phyloP scores from a whole-genome alignment of 2,797 vertebrate genomes.

The Ceyx erithaca region DNA sequence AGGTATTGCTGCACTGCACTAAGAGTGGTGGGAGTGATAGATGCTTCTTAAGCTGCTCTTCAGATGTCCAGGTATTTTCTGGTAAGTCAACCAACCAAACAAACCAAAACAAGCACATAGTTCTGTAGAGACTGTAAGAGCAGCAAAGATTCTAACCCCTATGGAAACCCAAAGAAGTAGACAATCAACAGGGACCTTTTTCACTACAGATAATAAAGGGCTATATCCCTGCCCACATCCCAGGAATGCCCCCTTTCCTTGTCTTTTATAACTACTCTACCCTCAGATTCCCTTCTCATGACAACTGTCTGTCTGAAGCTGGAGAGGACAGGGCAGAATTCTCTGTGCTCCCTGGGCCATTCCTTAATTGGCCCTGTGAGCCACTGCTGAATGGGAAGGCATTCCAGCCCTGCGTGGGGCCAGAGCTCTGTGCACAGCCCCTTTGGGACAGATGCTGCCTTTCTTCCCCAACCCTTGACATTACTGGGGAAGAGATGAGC shows the following conservation, averaged over 20 bases:
- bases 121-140: background rate
- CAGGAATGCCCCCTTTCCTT: background rate
- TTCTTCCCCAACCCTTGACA: background rate
- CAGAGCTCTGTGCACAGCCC: background rate
- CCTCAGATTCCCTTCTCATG: conserved; percentile 30
- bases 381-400: background rate
- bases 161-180: background rate
- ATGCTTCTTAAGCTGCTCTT: conserved; percentile 93
- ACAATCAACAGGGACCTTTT: background rate
- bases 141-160: background rate
- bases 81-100: conserved; percentile 83
- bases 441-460: background rate
- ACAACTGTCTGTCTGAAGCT: conserved; percentile 11
- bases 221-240: background rate
- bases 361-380: conserved; percentile 42
- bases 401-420: conserved; percentile 57
- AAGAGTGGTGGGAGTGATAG: conserved; percentile 90
- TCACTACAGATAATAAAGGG: background rate
- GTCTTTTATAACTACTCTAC: conserved; percentile 7
- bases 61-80: conserved; percentile 88
- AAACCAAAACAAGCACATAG: background rate
- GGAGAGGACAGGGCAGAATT: conserved; percentile 29
- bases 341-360: conserved; percentile 39
- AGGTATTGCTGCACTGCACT: conserved; percentile 89
- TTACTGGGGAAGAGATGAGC: background rate